Base-by-base conservation (phyloP, 2,797 vertebrate genomes). In the Xenops minutus region DNA sequence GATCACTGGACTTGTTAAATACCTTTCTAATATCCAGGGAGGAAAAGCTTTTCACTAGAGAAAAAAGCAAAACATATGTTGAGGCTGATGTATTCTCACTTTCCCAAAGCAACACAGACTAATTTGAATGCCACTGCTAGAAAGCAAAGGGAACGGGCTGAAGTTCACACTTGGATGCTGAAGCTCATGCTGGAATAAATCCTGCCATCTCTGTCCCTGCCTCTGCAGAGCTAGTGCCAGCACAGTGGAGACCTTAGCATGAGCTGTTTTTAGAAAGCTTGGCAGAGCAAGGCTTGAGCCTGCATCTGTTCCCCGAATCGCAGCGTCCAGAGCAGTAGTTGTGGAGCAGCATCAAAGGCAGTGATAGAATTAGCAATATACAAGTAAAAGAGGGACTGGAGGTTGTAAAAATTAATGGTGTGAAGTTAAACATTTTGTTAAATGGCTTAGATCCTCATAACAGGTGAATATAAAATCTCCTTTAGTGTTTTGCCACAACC, bases 211-310 rank as follows among this genome's bases (percentile, higher is more conserved):
- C 85, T 59, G 51, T 55, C 66, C 48, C 67, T 83, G 67, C 58
- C 49, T 77, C 88, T 89, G 78, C 83, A 82, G 63, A 74, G 54
- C 37, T 27, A 18, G 37, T 76, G 76, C 63, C 64, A 93, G 75
- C 68, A 71, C 9, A 48, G 34, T 3, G 39, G 56, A 93, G 63
- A 78, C 72, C 55, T 52, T 32, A 48, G 76, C 82, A 93, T 43
- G 54, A 82, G 77, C 79, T 92, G 68, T 19, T 95, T 96, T 90
- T 71, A 85, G 92, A 85, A 76, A 63, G 21, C 52, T 73, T 83
- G 82, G 72, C 82, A 90, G 37, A 85, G 34, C 32, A 69, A 73
- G 34, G 34, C 37, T 67, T 32, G 32, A 34, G n/a, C 26, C n/a
- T 89, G 66, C 77, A 89, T 62, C 63, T 86, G n/a, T 41, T 88